Conservation (phyloP, 35 echinoderm and acorn worm genomes). For the Anneissia japonica region DNA sequence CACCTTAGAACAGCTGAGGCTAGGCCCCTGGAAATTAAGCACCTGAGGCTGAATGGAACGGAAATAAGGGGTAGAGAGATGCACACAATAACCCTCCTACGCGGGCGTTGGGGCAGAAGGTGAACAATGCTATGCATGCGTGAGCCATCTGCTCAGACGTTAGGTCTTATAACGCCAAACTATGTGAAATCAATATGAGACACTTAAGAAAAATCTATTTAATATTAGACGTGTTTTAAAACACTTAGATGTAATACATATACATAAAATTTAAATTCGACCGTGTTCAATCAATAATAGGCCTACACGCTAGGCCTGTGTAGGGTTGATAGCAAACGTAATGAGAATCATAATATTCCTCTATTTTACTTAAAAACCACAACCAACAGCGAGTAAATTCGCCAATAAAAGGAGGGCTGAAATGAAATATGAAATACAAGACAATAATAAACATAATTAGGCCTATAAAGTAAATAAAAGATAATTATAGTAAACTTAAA, state of each 20-base stretch:
- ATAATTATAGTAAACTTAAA: too few relatives aligned
- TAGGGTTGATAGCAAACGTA: too few relatives aligned
- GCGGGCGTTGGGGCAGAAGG: not conserved
- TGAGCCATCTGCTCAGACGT: not conserved
- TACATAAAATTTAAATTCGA: not conserved
- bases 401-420: too few relatives aligned
- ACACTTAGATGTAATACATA: not conserved
- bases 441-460: too few relatives aligned
- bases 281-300: not conserved
- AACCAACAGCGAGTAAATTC: too few relatives aligned
- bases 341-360: too few relatives aligned
- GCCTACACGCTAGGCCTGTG: too few relatives aligned
- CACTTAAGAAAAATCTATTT: not conserved
- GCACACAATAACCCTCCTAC: not conserved
- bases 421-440: too few relatives aligned
- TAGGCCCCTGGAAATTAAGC: not conserved
- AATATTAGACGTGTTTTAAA: not conserved
- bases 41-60: not conserved
- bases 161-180: not conserved
- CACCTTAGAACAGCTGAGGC: not conserved
- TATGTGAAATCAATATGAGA: not conserved
- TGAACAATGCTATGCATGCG: not conserved
- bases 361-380: too few relatives aligned
- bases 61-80: not conserved
- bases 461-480: too few relatives aligned